phyloP scores from a whole-genome alignment of 2,797 vertebrate species.

The Hypotaenidia philippensis region DNA sequence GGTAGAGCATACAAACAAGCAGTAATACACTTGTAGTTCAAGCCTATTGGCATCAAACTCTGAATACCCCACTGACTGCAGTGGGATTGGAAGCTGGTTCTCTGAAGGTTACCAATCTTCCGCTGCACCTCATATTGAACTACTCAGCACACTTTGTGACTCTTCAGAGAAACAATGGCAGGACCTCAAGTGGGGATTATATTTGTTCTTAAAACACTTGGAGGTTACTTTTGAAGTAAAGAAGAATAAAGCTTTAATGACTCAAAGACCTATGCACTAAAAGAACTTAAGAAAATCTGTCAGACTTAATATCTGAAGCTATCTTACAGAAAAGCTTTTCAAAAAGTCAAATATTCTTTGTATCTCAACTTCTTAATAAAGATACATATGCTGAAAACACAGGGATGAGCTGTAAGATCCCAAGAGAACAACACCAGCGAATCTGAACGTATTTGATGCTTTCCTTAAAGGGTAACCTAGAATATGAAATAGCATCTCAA shows the following conservation, averaged over 20 bases:
- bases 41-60: neutral
- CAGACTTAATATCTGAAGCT: neutral
- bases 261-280: neutral
- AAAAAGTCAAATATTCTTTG: neutral
- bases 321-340: neutral
- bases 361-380: neutral
- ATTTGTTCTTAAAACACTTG: neutral
- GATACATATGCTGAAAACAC: neutral
- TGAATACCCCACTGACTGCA: neutral
- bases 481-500: neutral
- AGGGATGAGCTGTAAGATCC: neutral
- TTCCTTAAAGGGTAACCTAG: neutral
- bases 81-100: neutral
- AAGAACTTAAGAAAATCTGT: neutral
- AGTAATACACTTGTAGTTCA: neutral
- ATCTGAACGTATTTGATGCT: neutral
- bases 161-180: neutral
- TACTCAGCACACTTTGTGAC: neutral
- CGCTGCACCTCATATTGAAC: neutral
- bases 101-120: neutral
- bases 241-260: neutral
- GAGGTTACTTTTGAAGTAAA: neutral
- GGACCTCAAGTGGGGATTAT: neutral
- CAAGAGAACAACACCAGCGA: neutral
- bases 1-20: neutral